These are phyloP conservation scores for Muscicapa adusta DNA, from an alignment of 2,113 vertebrate species.

Conservation along the genomic window DNA sequence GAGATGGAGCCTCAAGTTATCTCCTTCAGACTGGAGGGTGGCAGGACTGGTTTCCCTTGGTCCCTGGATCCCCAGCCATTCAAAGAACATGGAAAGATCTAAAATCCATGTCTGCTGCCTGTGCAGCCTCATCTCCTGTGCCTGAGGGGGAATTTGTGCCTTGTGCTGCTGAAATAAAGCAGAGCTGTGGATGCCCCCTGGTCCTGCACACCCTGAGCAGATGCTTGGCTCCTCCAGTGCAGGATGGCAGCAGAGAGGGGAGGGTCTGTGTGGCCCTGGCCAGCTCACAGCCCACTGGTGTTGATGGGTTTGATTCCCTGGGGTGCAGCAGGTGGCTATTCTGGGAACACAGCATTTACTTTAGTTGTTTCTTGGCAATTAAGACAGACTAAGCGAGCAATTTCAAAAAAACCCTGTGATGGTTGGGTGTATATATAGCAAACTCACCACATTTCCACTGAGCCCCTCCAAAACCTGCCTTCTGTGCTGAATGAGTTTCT, in stretches of 20 bases:
- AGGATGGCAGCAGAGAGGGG: not conserved
- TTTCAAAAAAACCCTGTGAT: not conserved
- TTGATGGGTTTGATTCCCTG: not conserved
- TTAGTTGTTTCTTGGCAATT: not conserved
- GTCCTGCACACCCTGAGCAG: not conserved
- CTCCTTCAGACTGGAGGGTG: not conserved
- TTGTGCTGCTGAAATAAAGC: not conserved
- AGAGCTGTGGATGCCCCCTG: not conserved
- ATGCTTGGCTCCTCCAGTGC: rapidly evolving
- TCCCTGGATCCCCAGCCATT: not conserved
- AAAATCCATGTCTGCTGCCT: not conserved
- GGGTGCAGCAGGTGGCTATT: not conserved
- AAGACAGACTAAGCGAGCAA: not conserved
- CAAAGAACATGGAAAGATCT: not conserved
- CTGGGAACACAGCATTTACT: not conserved
- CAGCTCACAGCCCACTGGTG: not conserved
- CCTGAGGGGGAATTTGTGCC: not conserved
- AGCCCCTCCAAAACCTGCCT: constrained; percentile 15
- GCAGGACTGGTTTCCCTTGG: not conserved
- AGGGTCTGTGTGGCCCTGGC: not conserved
- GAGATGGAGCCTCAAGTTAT: not conserved
- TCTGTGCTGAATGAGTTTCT: not conserved
- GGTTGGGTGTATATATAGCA: constrained; percentile 17
- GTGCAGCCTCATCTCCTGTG: not conserved
- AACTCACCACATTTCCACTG: constrained; percentile 10